A percentile compares a stretch with the other conserved stretches of the same genome.
These are phyloP conservation scores for Corythaeola cristata DNA, from an alignment of 2,113 vertebrate genomes.

Conservation along the genomic window DNA sequence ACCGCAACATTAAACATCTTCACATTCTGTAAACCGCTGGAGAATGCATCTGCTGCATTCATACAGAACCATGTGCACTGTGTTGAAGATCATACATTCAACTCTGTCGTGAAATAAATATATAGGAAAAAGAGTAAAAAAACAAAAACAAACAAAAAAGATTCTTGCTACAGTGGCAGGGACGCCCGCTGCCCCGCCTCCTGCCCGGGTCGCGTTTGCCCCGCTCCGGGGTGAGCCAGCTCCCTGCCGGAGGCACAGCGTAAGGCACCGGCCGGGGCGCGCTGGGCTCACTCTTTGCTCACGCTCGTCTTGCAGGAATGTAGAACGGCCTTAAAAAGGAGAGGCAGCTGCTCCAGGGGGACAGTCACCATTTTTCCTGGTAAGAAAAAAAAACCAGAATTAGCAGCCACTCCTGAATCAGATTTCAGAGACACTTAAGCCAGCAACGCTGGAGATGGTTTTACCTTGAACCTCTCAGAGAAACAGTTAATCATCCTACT, in stretches of 20 bases:
- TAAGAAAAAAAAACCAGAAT: background rate
- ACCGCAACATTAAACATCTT: constrained; percentile 91
- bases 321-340: constrained; percentile 98
- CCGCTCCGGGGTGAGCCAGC: constrained; percentile 67
- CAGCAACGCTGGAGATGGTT: background rate
- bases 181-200: constrained; percentile 38
- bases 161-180: constrained; percentile 87
- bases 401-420: constrained; percentile 5
- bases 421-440: constrained; percentile 63
- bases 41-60: constrained; percentile 91
- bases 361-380: constrained; percentile 97
- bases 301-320: constrained; percentile 96
- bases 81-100: constrained; percentile 99
- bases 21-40: constrained; percentile 96
- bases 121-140: constrained; percentile 84
- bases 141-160: constrained; percentile 83
- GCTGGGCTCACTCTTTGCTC: constrained; percentile 83
- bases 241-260: constrained; percentile 72
- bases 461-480: constrained; percentile 58
- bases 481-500: constrained; percentile 61
- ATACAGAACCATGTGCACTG: constrained; percentile 94
- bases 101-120: constrained; percentile 99
- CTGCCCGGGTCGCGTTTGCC: constrained; percentile 47
- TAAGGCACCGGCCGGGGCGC: constrained; percentile 68
- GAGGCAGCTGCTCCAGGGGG: constrained; percentile 96